Conservation (phyloP, 2,797 vertebrate species). For the Sebastes minor region DNA sequence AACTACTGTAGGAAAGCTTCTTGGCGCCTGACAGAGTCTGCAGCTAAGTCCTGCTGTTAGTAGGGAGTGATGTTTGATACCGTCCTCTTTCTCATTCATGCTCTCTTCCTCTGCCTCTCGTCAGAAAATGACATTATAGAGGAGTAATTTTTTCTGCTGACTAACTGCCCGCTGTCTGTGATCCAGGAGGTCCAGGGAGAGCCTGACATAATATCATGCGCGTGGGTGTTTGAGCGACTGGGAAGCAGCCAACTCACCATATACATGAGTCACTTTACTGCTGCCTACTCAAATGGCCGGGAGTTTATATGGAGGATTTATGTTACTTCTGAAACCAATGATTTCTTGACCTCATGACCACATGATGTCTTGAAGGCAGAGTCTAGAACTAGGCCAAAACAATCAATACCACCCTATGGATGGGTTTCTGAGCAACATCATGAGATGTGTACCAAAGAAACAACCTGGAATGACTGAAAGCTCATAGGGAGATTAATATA, state of each 20-base stretch:
- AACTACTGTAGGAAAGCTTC: not conserved
- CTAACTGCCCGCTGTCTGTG: not conserved
- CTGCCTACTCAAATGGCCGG: not conserved
- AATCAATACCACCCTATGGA: not conserved
- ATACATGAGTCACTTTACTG: constrained; percentile 28
- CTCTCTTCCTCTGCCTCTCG: not conserved
- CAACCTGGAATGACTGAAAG: not conserved
- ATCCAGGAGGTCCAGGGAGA: constrained; percentile 23
- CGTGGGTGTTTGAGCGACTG: constrained; percentile 20
- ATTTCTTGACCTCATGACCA: not conserved
- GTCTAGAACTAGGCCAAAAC: not conserved
- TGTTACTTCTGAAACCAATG: constrained; percentile 22
- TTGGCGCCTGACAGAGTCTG: not conserved
- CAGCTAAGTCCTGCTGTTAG: constrained; percentile 2
- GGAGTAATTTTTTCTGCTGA: constrained; percentile 24
- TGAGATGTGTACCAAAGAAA: not conserved
- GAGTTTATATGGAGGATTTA: constrained; percentile 32
- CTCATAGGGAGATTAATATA: not conserved
- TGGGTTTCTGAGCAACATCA: not conserved
- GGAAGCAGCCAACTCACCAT: constrained; percentile 9
- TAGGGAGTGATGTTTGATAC: not conserved
- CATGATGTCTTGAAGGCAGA: not conserved
- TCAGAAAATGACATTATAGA: constrained; percentile 11
- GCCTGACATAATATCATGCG: constrained; percentile 24
- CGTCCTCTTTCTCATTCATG: constrained; percentile 5